Base-by-base conservation (phyloP, 2,797 vertebrate genomes). In the Saguinus oedipus region DNA sequence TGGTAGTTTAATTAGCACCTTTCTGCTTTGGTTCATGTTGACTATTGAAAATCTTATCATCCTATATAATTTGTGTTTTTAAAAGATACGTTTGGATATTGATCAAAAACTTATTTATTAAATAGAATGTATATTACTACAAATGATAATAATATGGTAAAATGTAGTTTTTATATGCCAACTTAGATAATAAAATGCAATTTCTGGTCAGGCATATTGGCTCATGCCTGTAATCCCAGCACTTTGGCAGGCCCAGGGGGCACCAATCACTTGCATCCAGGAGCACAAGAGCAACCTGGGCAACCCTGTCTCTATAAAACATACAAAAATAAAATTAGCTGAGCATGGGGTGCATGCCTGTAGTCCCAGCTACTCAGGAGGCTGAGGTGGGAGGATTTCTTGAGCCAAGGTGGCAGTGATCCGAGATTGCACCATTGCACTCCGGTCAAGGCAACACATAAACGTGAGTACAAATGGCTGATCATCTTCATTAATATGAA, bases 41-140 rank as follows among this genome's bases (percentile, higher is more conserved):
- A 72, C 15, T 22, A 24, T 26, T 50, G 44, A n/a, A 55, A 59
- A 42, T 15, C 15, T 3, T 3, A 4, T 68, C 17, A 20, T 8
- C 22, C 1, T 0, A 0, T 30, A 26, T 6, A 17, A 8, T 30
- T 22, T 26, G 22, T 33, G 1, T 5, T 53, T 79, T 68, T 27
- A 24, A 36, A 85, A 50, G 12, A 20, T n/a, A 22, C 11, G 61
- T 72, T 59, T 46, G 19, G 1, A 1, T 4, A 39, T 20, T 10
- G 30, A 24, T 70, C 27, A 24, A 20, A 48, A 8, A 48, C 24
- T 6, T 68, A 26, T 2, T 78, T 68, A n/a, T 19, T 19, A 68
- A 68, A 33, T 68, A 68, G 61, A n/a, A n/a, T n/a, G 61, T n/a
- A n/a, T n/a, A n/a, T 68, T n/a, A n/a, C n/a, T 68, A 68, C 61